These are phyloP conservation scores for Thumatha senex DNA, from an alignment of 2,888 invertebrate species.

Conservation along the genomic window DNA sequence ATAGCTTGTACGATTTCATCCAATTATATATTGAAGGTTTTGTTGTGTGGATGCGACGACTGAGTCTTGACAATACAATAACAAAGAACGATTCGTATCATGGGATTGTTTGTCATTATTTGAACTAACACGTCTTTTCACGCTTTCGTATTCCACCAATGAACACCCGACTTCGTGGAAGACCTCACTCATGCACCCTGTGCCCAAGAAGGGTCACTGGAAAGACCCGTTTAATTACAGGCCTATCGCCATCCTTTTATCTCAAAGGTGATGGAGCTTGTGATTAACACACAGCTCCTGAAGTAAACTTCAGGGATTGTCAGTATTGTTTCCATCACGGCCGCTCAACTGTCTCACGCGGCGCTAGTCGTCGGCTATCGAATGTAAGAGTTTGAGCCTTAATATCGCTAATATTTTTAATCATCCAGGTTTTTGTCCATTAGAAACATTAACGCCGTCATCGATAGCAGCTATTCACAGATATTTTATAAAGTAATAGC, in stretches of 20 bases:
- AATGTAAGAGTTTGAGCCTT: no score
- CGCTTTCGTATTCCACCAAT: background rate
- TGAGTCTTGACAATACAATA: conserved; percentile 1
- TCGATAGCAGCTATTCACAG: no score
- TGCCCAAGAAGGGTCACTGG: background rate
- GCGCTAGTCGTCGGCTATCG: no score
- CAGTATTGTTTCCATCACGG: background rate
- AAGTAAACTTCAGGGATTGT: no score
- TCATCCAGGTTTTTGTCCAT: no score
- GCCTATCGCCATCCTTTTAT: background rate
- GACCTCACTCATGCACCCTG: background rate
- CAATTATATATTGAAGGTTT: conserved; percentile 29
- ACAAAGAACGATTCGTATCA: background rate
- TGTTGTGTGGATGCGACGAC: conserved; percentile 1
- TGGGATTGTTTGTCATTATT: background rate
- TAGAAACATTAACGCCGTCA: no score
- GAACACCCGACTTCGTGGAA: background rate
- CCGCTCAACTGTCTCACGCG: no score
- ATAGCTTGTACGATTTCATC: conserved; percentile 43
- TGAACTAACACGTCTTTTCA: background rate
- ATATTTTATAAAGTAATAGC: no score
- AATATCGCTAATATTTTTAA: no score
- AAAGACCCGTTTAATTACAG: background rate
- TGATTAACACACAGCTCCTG: background rate
- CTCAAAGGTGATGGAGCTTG: background rate